Evolutionary conservation across 2,797 vertebrate species (phyloP), one percentile per base, ranked within the genome.

Genomic region (Cyclopterus lumpus): DNA sequence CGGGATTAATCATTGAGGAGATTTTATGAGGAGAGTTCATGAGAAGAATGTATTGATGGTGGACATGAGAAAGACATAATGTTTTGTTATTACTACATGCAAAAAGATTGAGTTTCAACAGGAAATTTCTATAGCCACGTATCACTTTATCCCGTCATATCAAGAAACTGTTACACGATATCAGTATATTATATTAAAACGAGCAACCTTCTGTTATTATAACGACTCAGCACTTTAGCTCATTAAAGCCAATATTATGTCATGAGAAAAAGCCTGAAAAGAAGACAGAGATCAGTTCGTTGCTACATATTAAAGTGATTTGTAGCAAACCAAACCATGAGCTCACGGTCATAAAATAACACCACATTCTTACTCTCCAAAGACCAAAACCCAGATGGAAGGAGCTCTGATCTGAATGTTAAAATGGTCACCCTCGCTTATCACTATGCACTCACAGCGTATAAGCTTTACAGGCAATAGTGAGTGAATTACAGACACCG

Each of bases 371-470:
- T 18, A 16, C 8, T 22, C 24, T 6, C 24, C 36, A 51, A 40
- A 32, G 18, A 32, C 14, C 48, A 28, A 61, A 58, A 28, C 24
- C 57, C 59, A 54, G 59, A 30, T 59, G 55, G 67, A 70, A 12
- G 40, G 28, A 34, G 15, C 22, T 59, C 42, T 34, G n/a, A 46
- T 54, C 20, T n/a, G n/a, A 49, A 44, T 46, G 14, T 46, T 12
- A 48, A 57, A 18, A 69, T 46, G 40, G 1, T 38, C 18, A 3
- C 51, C 18, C 40, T 16, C 46, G 53, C 32, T 71, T 40, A 30
- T 30, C n/a, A 38, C 44, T 36, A 1, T 28, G 22, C 22, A 28
- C 57, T 61, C 57, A 40, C 11, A 70, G 55, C 32, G 48, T 9
- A 59, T 48, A 36, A 49, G 57, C 30, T 60, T 28, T 18, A 16